Conservation (phyloP, 2,888 invertebrate genomes). For the Chirona hameri region DNA sequence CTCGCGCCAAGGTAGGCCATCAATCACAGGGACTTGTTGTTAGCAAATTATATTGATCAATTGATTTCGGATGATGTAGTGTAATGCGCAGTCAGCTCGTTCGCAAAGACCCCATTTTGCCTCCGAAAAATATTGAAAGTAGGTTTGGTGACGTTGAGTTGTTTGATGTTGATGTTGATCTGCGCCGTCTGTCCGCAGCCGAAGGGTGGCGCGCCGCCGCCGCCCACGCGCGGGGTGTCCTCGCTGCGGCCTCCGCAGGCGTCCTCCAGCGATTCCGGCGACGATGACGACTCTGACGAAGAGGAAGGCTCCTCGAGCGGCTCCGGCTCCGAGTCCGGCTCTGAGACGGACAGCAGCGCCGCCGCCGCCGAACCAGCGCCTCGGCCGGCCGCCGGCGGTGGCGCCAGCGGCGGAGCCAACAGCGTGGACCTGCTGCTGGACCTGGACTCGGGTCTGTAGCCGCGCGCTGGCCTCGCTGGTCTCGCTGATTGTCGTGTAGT, state of each 20-base stretch:
- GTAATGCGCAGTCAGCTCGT: no score
- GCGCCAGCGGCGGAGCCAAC: neutral
- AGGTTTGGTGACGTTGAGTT: no score
- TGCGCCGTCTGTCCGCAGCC: neutral
- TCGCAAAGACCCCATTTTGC: no score
- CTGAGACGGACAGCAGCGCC: neutral
- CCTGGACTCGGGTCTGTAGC: neutral
- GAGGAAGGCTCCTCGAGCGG: neutral
- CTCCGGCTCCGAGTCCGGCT: neutral
- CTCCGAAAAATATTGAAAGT: no score
- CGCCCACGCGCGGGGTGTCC: neutral
- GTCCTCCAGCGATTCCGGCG: constrained; percentile 28
- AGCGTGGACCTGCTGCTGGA: constrained; percentile 12
- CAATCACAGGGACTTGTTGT: no score
- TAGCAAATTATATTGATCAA: no score
- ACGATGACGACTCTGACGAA: constrained; percentile 31
- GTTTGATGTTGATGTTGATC: neutral
- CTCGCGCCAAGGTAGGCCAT: neutral
- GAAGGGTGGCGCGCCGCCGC: neutral
- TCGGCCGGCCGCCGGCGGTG: neutral
- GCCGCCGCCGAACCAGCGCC: neutral
- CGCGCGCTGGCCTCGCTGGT: constrained; percentile 13
- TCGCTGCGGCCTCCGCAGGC: constrained; percentile 31
- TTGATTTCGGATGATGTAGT: no score
- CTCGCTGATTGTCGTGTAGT: no score